Percentiles rank a stretch among this genome's conserved stretches.
Conservation (phyloP, 2,888 invertebrate species). For the Dryobota labecula region DNA sequence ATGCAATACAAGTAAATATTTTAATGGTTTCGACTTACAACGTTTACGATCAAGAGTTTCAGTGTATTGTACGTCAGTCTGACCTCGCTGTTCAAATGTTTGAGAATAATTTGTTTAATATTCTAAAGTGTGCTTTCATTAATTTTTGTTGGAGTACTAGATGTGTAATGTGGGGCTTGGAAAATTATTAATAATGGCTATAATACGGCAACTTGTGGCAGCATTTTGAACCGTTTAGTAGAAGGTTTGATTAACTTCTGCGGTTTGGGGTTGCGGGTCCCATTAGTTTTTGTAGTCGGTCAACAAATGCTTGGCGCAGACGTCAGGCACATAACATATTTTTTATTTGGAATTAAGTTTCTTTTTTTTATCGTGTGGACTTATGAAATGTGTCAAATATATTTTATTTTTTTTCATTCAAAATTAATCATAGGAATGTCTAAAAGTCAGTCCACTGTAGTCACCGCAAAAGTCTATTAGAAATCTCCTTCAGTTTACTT, state of each 20-base stretch:
- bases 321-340: neutral
- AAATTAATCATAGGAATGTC: neutral
- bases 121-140: constrained; percentile 18
- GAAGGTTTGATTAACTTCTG: constrained; percentile 7
- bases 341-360: neutral
- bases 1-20: constrained; percentile 21
- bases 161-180: constrained; percentile 13
- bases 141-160: neutral
- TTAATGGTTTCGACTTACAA: constrained; percentile 27
- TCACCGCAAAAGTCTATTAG: neutral
- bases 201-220: neutral
- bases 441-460: neutral
- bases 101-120: constrained; percentile 39
- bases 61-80: neutral
- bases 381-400: neutral
- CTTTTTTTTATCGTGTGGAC: no score
- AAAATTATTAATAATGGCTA: neutral
- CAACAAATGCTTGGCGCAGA: neutral
- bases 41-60: neutral
- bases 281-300: neutral
- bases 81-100: constrained; percentile 18
- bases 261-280: neutral
- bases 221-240: neutral
- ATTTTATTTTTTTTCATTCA: neutral
- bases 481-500: constrained; percentile 14